Evolutionary conservation across 2,888 invertebrate species (phyloP).

Genomic region (Metalampra italica): DNA sequence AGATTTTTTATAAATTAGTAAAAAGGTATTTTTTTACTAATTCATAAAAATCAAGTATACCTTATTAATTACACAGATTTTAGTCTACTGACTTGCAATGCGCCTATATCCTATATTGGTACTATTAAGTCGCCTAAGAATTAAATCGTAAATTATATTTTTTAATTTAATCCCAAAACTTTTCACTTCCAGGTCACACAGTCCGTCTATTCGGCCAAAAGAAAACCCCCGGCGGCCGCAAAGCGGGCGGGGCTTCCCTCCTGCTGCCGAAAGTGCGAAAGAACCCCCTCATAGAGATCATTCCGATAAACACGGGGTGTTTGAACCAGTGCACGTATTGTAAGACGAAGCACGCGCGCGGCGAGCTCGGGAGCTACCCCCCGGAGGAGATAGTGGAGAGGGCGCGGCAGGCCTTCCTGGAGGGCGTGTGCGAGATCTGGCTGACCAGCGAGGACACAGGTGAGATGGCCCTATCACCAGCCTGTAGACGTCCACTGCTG

Average conservation of each 20-base stretch:
- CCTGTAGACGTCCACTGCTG: too few species aligned
- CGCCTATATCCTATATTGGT: too few species aligned
- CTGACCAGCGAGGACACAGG: slow-evolving; percentile 98
- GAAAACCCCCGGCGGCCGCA: slow-evolving; percentile 87
- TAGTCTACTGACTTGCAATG: too few species aligned
- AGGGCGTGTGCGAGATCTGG: slow-evolving; percentile 98
- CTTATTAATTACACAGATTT: too few species aligned
- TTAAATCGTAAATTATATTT: too few species aligned
- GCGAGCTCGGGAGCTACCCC: slow-evolving; percentile 96
- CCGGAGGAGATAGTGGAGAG: slow-evolving; percentile 93
- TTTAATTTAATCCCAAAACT: too few species aligned
- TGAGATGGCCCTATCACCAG: too few species aligned
- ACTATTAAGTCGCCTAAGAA: too few species aligned
- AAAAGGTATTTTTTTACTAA: too few species aligned
- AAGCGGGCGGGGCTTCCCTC: slow-evolving; percentile 92
- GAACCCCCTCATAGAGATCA: slow-evolving; percentile 98
- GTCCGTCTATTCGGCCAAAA: slow-evolving; percentile 87
- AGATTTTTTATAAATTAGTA: too few species aligned
- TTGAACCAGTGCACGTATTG: slow-evolving; percentile 99
- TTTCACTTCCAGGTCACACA: slow-evolving; percentile 79
- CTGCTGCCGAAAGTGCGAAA: slow-evolving; percentile 95
- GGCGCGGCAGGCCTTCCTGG: slow-evolving; percentile 90
- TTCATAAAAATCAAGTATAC: too few species aligned
- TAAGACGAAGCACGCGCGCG: slow-evolving; percentile 98
- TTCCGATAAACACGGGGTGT: slow-evolving; percentile 97